Percentiles rank a stretch among this genome's conserved stretches.
Evolutionary conservation across 1,140 invertebrate species (phyloP).

Genomic region (Thrips palmi): DNA sequence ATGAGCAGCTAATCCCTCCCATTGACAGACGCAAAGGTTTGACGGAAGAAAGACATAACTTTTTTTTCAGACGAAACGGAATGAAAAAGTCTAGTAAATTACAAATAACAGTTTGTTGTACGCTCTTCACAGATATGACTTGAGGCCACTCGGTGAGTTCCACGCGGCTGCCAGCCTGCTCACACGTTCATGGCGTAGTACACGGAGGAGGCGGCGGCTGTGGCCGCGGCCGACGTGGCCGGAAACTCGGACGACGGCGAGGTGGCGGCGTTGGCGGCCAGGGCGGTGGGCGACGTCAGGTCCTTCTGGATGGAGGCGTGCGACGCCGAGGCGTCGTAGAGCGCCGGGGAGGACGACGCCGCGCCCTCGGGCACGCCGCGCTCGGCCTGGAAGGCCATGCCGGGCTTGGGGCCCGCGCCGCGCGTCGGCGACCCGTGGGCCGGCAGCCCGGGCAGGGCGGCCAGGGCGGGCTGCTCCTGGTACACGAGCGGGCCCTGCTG

Average conservation of each 20-base stretch:
- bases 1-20: too few species aligned
- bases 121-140: too few species aligned
- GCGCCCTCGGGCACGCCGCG: conserved; percentile 41
- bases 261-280: conserved; percentile 4
- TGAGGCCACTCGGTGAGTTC: too few species aligned
- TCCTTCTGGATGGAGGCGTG: conserved; percentile 8
- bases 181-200: conserved; percentile 31
- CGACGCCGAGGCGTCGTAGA: conserved; percentile 10
- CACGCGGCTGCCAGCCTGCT: too few species aligned
- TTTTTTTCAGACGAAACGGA: too few species aligned
- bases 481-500: conserved; percentile 5
- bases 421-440: conserved; percentile 22
- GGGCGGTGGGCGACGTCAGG: not conserved
- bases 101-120: too few species aligned
- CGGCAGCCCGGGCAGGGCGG: conserved; percentile 25
- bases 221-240: conserved; percentile 13
- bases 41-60: too few species aligned
- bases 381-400: conserved; percentile 27
- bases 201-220: conserved; percentile 21
- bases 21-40: too few species aligned
- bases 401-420: conserved; percentile 22
- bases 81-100: too few species aligned
- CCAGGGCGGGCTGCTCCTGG: conserved; percentile 14
- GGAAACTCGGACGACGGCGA: too few species aligned
- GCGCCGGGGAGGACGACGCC: conserved; percentile 18